Evolutionary conservation across 2,888 invertebrate species (phyloP).

Genomic region (Metellina segmentata): DNA sequence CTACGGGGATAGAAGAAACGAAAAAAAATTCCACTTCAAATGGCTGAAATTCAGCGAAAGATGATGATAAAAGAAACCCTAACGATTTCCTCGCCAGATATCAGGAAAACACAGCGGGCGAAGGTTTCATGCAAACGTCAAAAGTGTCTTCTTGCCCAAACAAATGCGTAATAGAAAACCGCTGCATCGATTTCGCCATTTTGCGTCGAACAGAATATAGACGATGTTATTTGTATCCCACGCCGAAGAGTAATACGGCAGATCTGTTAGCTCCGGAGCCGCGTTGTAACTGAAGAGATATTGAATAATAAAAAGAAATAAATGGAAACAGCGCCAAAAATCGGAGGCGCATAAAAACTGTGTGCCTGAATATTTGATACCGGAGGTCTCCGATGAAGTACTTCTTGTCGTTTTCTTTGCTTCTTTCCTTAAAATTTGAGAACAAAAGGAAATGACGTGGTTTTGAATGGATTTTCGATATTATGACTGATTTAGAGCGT

Average conservation of each 20-base stretch:
- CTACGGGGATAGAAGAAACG: no score
- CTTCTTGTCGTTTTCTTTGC: not conserved
- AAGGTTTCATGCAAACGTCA: conserved; percentile 3
- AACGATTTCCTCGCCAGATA: not conserved
- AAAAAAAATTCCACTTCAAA: no score
- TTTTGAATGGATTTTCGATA: conserved; percentile 31
- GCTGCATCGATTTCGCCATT: conserved; percentile 14
- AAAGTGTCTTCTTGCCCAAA: conserved; percentile 14
- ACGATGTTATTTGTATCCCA: not conserved
- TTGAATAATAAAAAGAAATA: not conserved
- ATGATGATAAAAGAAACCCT: no score
- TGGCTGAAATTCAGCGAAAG: no score
- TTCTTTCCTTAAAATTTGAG: conserved; percentile 28
- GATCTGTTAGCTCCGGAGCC: no score
- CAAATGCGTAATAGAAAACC: conserved; percentile 35
- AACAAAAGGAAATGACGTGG: conserved; percentile 21
- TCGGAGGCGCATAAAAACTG: not conserved
- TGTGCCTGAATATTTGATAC: not conserved
- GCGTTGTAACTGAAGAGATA: not conserved
- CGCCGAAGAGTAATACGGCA: not conserved
- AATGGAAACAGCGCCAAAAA: not conserved
- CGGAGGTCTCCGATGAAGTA: not conserved
- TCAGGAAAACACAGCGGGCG: no score
- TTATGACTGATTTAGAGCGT: not conserved
- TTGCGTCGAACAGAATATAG: not conserved